Evolutionary conservation across 2,113 vertebrate genomes (phyloP).

Genomic region (Eidolon helvum): DNA sequence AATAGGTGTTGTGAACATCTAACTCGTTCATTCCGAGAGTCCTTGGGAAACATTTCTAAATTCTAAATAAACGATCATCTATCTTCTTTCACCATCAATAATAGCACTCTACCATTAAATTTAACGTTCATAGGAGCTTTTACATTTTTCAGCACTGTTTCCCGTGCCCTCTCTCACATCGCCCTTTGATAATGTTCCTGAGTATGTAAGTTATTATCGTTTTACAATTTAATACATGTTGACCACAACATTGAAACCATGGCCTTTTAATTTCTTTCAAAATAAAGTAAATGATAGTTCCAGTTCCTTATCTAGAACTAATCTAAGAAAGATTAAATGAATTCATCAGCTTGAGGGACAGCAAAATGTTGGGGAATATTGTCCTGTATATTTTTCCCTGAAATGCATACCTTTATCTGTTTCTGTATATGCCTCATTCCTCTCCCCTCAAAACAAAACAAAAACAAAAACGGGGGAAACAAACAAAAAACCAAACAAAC

Average conservation of each 20-base stretch:
- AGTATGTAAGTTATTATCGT: neutral
- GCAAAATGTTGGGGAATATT: neutral
- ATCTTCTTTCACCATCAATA: neutral
- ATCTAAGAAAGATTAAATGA: neutral
- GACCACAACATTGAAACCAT: neutral
- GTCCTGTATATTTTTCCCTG: neutral
- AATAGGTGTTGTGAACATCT: neutral
- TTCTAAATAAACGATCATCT: neutral
- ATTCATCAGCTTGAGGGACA: neutral
- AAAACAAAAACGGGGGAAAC: too few species aligned
- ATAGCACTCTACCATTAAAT: neutral
- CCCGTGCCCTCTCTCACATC: neutral
- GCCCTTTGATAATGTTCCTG: neutral
- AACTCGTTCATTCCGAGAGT: neutral
- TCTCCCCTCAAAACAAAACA: neutral
- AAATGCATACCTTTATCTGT: neutral
- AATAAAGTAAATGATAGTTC: neutral
- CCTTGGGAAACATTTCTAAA: neutral
- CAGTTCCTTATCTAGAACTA: neutral
- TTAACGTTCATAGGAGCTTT: neutral
- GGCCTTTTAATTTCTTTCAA: neutral
- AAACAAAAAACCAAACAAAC: too few species aligned
- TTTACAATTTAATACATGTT: neutral
- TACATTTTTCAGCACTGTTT: neutral
- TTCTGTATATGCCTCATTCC: neutral